Evolutionary conservation across 1,140 invertebrate species (phyloP).

Genomic region (Luehdorfia chinensis): DNA sequence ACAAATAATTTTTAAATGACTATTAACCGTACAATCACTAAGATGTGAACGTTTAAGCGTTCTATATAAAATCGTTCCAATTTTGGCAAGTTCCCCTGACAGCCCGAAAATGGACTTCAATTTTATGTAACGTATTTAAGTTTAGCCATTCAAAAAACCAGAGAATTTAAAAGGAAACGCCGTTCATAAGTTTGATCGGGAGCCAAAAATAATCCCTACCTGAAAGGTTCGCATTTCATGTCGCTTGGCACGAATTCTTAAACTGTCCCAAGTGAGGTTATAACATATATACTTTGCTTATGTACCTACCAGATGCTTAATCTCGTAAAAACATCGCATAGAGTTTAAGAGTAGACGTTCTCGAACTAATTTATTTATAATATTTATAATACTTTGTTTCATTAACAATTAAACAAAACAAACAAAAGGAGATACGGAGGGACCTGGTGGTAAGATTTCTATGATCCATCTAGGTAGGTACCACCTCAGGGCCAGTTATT

Average conservation of each 20-base stretch:
- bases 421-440: too few relatives aligned
- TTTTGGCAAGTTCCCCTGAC: conserved; percentile 3
- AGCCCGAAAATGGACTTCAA: conserved; percentile 15
- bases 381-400: too few relatives aligned
- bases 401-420: too few relatives aligned
- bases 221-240: conserved; percentile 55
- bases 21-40: neutral
- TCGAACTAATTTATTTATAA: too few relatives aligned
- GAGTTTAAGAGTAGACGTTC: too few relatives aligned
- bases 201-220: conserved; percentile 67
- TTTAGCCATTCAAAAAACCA: conserved; percentile 42
- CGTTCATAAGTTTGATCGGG: conserved; percentile 56
- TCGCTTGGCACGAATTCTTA: conserved; percentile 58
- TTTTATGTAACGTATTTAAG: conserved; percentile 48
- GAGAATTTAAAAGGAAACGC: conserved; percentile 52
- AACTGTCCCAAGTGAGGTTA: conserved; percentile 39
- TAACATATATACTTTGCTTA: too few relatives aligned
- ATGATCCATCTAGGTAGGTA: too few relatives aligned
- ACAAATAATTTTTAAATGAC: conserved; percentile 1
- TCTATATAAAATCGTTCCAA: conserved; percentile 3
- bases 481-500: too few relatives aligned
- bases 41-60: conserved; percentile 5
- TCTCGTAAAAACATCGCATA: too few relatives aligned
- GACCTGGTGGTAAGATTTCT: too few relatives aligned
- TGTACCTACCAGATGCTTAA: too few relatives aligned